phyloP scores from a whole-genome alignment of 2,888 invertebrate species.

The Phrixothrix hirtus region DNA sequence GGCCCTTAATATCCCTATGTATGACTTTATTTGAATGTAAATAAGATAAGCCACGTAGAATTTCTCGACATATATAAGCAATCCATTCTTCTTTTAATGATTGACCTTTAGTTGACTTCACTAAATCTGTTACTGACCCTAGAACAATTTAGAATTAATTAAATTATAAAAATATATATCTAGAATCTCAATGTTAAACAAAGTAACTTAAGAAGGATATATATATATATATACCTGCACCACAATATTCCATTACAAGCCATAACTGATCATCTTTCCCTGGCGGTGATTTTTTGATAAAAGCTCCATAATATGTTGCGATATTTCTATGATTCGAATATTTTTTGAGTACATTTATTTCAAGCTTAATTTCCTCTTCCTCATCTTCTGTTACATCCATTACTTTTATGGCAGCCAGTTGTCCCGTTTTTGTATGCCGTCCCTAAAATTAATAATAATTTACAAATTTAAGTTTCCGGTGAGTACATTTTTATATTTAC shows the following conservation, averaged over 20 bases:
- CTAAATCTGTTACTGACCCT: slow-evolving; percentile 97
- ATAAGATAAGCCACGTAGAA: slow-evolving; percentile 92
- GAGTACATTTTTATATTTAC: neutral
- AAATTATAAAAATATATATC: too few relatives aligned
- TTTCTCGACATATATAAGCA: slow-evolving; percentile 97
- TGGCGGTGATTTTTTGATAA: slow-evolving; percentile 98
- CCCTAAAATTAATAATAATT: slow-evolving; percentile 66
- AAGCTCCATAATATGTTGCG: slow-evolving; percentile 99
- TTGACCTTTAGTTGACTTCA: slow-evolving; percentile 98
- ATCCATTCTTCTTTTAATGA: slow-evolving; percentile 99
- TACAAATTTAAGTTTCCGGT: neutral
- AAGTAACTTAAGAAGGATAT: too few relatives aligned
- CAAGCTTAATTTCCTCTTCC: slow-evolving; percentile 99
- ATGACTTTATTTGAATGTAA: slow-evolving; percentile 99
- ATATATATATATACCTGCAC: too few relatives aligned
- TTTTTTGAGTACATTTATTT: slow-evolving; percentile 99
- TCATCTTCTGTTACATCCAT: slow-evolving; percentile 99
- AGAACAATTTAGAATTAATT: slow-evolving; percentile 41
- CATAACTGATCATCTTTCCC: slow-evolving; percentile 99
- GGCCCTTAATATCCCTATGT: slow-evolving; percentile 98
- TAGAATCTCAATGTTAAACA: too few relatives aligned
- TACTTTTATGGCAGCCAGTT: slow-evolving; percentile 99
- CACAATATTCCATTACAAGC: slow-evolving; percentile 99
- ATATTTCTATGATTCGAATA: slow-evolving; percentile 99
- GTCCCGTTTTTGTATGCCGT: slow-evolving; percentile 98